Base-by-base conservation (phyloP, 1,140 invertebrate genomes). In the Cataglyphis hispanica region DNA sequence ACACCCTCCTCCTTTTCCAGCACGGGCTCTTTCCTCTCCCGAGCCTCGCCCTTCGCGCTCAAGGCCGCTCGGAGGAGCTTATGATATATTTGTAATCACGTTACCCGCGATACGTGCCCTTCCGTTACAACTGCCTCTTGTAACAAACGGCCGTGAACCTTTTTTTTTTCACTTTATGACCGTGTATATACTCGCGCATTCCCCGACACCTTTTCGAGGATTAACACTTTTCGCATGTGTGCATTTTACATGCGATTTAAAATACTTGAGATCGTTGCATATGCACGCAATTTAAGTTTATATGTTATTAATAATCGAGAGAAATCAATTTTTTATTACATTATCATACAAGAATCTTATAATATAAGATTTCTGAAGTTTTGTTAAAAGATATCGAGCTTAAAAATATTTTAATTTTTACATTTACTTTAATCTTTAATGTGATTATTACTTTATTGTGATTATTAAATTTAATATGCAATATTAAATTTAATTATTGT, bases 51-150 rank as follows among this genome's bases (percentile, higher is more conserved):
- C 66, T 72, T 13, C 40, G 40, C 46, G 31, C 46, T 46, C 37
- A 53, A 70, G 72, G 72, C 83, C 84, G 72, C 56, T 84, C 72
- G 87, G 61, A 89, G 89, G 85, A 91, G 90, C 90, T 93, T 93
- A 93, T 94, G 93, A 94, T 94, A 94, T 94, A 94, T 94, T 94
- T 94, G 93, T 94, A 94, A 94, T 94, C 93, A 91, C 90, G 91
- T 94, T 94, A 93, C 89, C 69, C 86, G 25, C 31, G 72, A 88
- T 92, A 93, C 93, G 92, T 94, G 93, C 93, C 93, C 87, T 93
- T 94, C 92, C 88, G 89, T 93, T 93, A 93, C 93, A 94, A 94
- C 91, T 94, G 91, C 90, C 84, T 91, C 91, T 84, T 16, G 86
- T 93, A 93, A 94, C 92, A 93, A 94, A 94, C 89, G 86, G 85